Conservation (phyloP, 2,888 invertebrate species). For the Scaptomyza parva region DNA sequence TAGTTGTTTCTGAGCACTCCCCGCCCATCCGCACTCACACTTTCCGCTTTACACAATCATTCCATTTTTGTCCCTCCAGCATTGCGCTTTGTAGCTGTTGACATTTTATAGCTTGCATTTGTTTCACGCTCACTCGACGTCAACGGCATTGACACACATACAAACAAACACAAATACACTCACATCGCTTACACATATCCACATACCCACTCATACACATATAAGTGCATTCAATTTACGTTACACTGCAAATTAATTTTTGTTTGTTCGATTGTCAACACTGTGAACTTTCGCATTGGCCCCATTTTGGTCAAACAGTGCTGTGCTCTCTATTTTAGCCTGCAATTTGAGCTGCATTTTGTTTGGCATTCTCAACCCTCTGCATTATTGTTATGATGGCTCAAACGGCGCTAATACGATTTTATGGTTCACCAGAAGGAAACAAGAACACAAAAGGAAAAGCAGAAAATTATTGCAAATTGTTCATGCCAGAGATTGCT, state of each 20-base stretch:
- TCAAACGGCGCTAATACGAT: constrained; percentile 62
- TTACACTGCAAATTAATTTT: constrained; percentile 79
- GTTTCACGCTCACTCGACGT: constrained; percentile 82
- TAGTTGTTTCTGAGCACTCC: constrained; percentile 6
- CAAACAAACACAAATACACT: constrained; percentile 55
- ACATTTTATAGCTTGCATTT: constrained; percentile 81
- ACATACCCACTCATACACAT: constrained; percentile 16
- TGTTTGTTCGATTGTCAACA: constrained; percentile 77
- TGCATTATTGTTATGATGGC: constrained; percentile 63
- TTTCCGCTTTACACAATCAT: constrained; percentile 4
- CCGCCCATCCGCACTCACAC: neutral
- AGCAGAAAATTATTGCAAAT: constrained; percentile 51
- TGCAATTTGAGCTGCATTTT: constrained; percentile 40
- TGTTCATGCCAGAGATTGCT: constrained; percentile 57
- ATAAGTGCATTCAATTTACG: constrained; percentile 75
- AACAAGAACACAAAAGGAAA: constrained; percentile 7
- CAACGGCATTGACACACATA: constrained; percentile 78
- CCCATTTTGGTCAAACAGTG: constrained; percentile 43
- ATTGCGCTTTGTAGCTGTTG: constrained; percentile 68
- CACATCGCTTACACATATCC: constrained; percentile 37
- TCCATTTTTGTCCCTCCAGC: constrained; percentile 38
- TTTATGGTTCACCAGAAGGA: constrained; percentile 49
- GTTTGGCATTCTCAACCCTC: constrained; percentile 55
- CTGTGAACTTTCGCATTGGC: constrained; percentile 73
- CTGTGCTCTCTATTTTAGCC: constrained; percentile 1